Evolutionary conservation across 2,797 vertebrate genomes (phyloP), one percentile per base, ranked within the genome.

Genomic region (Erethizon dorsatum): DNA sequence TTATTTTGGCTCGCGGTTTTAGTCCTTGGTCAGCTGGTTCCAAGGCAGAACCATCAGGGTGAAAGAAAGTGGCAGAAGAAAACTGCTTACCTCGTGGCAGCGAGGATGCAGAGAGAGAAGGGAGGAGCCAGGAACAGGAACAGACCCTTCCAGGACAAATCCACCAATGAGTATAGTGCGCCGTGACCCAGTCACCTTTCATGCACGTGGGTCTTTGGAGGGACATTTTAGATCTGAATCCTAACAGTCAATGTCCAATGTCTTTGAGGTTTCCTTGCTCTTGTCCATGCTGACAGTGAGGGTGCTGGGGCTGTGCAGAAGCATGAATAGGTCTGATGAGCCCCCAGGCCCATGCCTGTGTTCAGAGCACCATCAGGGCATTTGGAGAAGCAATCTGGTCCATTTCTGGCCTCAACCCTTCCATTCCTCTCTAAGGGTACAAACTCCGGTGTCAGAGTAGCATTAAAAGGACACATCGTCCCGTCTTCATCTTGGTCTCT

Each of bases 301-400:
- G 37, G 52, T 12, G 22, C 33, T 24, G 33, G 15, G 4, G 7
- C 26, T 15, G 4, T 22, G 6, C n/a, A n/a, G 65, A 37, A 54
- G 31, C 24, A 50, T 20, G 59, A 13, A 33, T 1, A 6, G 41
- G 12, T 33, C 26, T 22, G 9, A 26, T 0, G 0, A 28, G 41
- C 24, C 47, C 33, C 33, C 13, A 47, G 28, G 12, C 4, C 24
- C 50, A 52, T 33, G 56, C 14, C 57, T 65, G 12, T 33, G n/a
- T 22, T 88, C 28, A 8, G 8, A 47, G 52, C 65, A 11, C 33
- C 82, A n/a, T 47, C 57, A 31, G 56, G 50, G 6, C 45, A 88
- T 4, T 69, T 52, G 28, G 33, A 69, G 54, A 85, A 86, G 33
- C 4, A 10, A 56, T 3, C 12, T 26, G 71, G 61, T 56, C 61